Evolutionary conservation across 2,113 vertebrate genomes (phyloP), one percentile per base, ranked within the genome.

Genomic region (Hypocryptadius cinnamomeus): DNA sequence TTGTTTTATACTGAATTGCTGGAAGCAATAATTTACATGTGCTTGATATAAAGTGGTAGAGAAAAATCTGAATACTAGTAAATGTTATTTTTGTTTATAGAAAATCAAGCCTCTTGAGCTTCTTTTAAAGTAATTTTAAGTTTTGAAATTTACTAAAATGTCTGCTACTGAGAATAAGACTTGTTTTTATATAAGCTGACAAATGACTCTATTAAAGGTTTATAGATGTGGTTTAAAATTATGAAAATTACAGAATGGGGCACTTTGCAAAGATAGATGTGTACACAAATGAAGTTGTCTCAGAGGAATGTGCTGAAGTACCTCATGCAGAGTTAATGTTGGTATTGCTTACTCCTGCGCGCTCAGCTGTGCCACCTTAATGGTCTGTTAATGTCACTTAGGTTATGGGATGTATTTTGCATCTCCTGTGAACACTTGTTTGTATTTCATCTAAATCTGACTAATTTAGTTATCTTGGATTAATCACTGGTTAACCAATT

Each of bases 401-500:
- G 81, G 87, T 68, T 90, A 60, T 40, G 68, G 91, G 63, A 86
- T 77, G 66, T 54, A 45, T 74, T 97, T 92, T 73, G 70, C 79
- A 79, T 96, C 89, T 83, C 59, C 69, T 79, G 25, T 39, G 53
- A 96, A 54, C 59, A 37, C 85, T 91, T 94, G 93, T 94, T 94
- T 95, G 86, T 80, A 79, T 90, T 92, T 95, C 84, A 80, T 91
- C 81, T 86, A 79, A 91, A 96, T 95, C 72, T 92, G 92, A 81
- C 93, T 96, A 96, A 97, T 96, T 93, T 79, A 82, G 95, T 96
- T 97, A 93, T 86, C 92, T 79, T 68, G 71, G 92, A 95, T 95
- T 94, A 97, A 96, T 97, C 95, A 86, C 92, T 66, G 54, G 94
- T 96, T 97, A 96, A 95, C 95, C 95, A 97, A 96, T 94, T 94